phyloP scores from a whole-genome alignment of 2,888 invertebrate species.

The Apotomis betuletana region DNA sequence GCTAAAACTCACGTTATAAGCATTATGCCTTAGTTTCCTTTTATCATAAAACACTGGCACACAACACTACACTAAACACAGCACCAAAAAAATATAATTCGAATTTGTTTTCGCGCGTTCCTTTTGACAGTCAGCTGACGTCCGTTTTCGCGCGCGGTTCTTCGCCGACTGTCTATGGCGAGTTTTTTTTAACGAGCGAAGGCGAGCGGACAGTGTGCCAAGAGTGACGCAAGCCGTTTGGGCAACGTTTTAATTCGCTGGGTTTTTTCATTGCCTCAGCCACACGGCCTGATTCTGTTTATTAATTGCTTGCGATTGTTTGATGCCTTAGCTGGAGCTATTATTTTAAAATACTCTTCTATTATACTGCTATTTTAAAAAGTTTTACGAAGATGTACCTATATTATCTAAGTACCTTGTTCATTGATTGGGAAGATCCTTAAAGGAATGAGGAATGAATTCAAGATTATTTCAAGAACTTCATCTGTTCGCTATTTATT shows the following conservation, averaged over 20 bases:
- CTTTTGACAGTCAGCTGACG: conserved; percentile 54
- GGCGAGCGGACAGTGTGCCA: conserved; percentile 60
- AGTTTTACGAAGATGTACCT: not conserved
- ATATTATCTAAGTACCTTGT: too few relatives aligned
- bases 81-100: conserved; percentile 52
- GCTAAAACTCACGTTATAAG: conserved; percentile 77
- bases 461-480: too few relatives aligned
- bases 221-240: conserved; percentile 78
- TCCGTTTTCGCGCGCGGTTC: conserved; percentile 64
- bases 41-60: conserved; percentile 69
- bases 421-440: too few relatives aligned
- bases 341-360: not conserved
- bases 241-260: conserved; percentile 61
- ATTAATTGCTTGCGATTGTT: conserved; percentile 40
- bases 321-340: conserved; percentile 24
- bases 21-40: conserved; percentile 73
- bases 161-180: conserved; percentile 63
- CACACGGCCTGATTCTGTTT: conserved; percentile 48
- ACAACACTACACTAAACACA: conserved; percentile 63
- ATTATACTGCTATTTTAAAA: not conserved
- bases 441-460: too few relatives aligned
- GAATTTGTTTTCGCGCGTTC: conserved; percentile 61
- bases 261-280: conserved; percentile 67
- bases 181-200: conserved; percentile 61
- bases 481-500: too few relatives aligned